Percentiles rank a stretch among this genome's conserved stretches.
Conservation (phyloP, 2,113 vertebrate genomes). For the Echinops telfairi region DNA sequence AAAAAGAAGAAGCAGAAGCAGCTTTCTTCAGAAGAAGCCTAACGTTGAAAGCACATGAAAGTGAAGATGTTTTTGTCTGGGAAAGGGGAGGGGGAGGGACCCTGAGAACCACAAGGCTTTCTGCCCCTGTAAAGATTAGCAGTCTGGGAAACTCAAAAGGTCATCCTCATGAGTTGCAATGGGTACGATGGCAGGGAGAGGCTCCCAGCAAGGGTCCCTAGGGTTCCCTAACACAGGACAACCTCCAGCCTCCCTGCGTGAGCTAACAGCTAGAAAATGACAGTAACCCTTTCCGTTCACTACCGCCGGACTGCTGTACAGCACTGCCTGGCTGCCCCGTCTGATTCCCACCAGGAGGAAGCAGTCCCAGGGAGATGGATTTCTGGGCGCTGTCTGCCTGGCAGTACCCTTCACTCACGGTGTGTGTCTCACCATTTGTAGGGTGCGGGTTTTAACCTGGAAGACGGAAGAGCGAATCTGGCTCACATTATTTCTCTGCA, state of each 20-base stretch:
- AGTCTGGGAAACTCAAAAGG: no score
- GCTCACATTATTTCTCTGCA: not conserved
- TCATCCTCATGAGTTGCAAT: no score
- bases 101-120: not conserved
- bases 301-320: not conserved
- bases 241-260: not conserved
- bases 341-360: not conserved
- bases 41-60: not conserved
- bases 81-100: not conserved
- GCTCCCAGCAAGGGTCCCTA: not conserved
- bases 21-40: not conserved
- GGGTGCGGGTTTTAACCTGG: not conserved
- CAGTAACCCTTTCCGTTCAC: not conserved
- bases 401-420: rapidly evolving
- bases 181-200: no score
- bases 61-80: not conserved
- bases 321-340: not conserved
- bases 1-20: no score
- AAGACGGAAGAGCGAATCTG: not conserved
- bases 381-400: not conserved
- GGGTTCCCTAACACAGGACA: not conserved
- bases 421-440: not conserved
- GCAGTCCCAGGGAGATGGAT: rapidly evolving
- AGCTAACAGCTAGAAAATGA: not conserved
- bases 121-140: no score